phyloP scores from a whole-genome alignment of 1,140 invertebrate species.

The Globodera rostochiensis region DNA sequence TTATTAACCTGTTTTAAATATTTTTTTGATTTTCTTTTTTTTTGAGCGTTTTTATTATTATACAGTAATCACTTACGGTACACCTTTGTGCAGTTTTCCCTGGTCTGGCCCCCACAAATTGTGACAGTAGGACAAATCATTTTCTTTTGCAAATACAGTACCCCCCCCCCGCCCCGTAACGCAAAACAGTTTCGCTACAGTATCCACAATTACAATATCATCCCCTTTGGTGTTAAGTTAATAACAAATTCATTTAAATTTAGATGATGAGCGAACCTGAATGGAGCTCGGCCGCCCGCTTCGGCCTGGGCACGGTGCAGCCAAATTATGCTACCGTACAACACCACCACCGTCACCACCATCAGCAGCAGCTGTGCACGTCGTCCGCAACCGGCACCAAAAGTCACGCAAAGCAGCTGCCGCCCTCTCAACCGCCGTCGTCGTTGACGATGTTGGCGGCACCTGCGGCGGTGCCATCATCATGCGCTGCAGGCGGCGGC shows the following conservation, averaged over 20 bases:
- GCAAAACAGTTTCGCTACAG: too few species aligned
- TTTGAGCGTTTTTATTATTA: too few species aligned
- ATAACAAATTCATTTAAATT: background rate
- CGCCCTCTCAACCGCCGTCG: background rate
- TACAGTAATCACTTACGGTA: too few species aligned
- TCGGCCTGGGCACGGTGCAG: background rate
- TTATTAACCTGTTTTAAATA: too few species aligned
- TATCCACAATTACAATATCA: too few species aligned
- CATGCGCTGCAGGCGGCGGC: background rate
- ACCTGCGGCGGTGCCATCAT: background rate
- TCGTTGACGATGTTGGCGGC: constrained; percentile 1
- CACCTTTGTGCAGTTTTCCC: too few species aligned
- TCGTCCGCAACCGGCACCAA: constrained; percentile 5
- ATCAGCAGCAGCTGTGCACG: background rate
- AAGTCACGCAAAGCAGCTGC: background rate
- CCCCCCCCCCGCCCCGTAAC: too few species aligned
- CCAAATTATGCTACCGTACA: background rate
- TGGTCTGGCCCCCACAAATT: too few species aligned
- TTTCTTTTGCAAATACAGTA: too few species aligned
- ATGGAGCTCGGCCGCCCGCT: constrained; percentile 17
- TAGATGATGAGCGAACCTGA: constrained; percentile 48
- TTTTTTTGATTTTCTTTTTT: too few species aligned
- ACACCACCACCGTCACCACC: constrained; percentile 10
- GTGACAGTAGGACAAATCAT: too few species aligned
- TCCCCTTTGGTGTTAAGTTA: too few species aligned